Evolutionary conservation across 2,888 invertebrate species (phyloP).

Genomic region (Marasmarcha lunaedactyla): DNA sequence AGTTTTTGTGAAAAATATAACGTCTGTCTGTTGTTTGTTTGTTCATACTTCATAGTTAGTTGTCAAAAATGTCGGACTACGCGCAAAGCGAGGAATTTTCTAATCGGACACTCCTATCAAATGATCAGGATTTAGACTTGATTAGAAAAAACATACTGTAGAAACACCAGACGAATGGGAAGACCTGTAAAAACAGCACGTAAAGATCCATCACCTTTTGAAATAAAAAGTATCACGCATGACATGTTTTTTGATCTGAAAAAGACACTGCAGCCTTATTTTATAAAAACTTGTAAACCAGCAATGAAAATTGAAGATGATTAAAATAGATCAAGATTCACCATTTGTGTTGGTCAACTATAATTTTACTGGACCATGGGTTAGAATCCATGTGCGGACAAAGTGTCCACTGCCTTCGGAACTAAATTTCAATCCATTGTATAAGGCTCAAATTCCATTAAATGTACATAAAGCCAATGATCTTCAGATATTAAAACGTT

Average conservation of each 20-base stretch:
- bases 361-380: constrained; percentile 6
- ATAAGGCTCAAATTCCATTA: constrained; percentile 7
- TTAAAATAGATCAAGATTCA: constrained; percentile 7
- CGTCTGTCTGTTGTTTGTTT: too few species aligned
- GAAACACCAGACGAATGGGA: background rate
- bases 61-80: too few species aligned
- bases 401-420: constrained; percentile 7
- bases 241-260: constrained; percentile 12
- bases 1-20: too few species aligned
- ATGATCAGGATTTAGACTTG: constrained; percentile 8
- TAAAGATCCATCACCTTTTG: too few species aligned
- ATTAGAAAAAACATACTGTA: background rate
- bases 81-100: too few species aligned
- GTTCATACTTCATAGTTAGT: too few species aligned
- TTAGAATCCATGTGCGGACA: constrained; percentile 4
- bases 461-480: constrained; percentile 6
- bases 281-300: constrained; percentile 5
- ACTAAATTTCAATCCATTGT: constrained; percentile 3
- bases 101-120: too few species aligned
- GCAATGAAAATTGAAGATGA: constrained; percentile 9
- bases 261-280: constrained; percentile 5
- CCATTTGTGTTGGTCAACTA: background rate
- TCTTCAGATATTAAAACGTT: constrained; percentile 9
- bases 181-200: background rate
- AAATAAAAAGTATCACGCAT: too few species aligned